Evolutionary conservation across 2,888 invertebrate species (phyloP).

Genomic region (Drosophila nr. perissopoda): DNA sequence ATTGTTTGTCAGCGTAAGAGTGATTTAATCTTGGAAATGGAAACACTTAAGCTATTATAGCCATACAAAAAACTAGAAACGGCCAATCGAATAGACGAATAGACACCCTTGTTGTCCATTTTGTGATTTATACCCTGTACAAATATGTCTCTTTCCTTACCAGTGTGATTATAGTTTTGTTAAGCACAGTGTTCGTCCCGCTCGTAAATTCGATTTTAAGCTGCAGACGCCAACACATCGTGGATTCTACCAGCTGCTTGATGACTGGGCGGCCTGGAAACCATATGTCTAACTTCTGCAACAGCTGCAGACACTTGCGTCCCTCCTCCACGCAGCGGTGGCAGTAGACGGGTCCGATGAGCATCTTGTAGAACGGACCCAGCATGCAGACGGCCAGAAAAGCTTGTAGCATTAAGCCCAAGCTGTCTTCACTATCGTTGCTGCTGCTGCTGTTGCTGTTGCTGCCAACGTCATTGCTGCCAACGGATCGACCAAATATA

Average conservation of each 20-base stretch:
- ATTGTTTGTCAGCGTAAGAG: too few species aligned
- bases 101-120: background rate
- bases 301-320: conserved; percentile 69
- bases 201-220: conserved; percentile 69
- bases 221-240: conserved; percentile 74
- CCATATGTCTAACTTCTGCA: conserved; percentile 75
- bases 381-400: conserved; percentile 67
- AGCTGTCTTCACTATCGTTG: background rate
- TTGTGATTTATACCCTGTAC: background rate
- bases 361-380: conserved; percentile 76
- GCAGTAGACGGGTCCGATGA: conserved; percentile 76
- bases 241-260: conserved; percentile 61
- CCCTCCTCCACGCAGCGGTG: conserved; percentile 70
- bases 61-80: too few species aligned
- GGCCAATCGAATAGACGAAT: background rate
- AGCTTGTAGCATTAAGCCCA: conserved; percentile 26
- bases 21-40: too few species aligned
- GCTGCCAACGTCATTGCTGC: conserved; percentile 7
- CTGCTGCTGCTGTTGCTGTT: background rate
- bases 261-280: conserved; percentile 61
- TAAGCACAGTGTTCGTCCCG: conserved; percentile 69
- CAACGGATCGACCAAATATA: conserved; percentile 66
- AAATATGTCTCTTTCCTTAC: conserved; percentile 49
- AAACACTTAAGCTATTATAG: too few species aligned
- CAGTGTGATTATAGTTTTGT: conserved; percentile 68